Evolutionary conservation across 2,888 invertebrate species (phyloP), one percentile per base, ranked within the genome.

Genomic region (Ellobium chinense): DNA sequence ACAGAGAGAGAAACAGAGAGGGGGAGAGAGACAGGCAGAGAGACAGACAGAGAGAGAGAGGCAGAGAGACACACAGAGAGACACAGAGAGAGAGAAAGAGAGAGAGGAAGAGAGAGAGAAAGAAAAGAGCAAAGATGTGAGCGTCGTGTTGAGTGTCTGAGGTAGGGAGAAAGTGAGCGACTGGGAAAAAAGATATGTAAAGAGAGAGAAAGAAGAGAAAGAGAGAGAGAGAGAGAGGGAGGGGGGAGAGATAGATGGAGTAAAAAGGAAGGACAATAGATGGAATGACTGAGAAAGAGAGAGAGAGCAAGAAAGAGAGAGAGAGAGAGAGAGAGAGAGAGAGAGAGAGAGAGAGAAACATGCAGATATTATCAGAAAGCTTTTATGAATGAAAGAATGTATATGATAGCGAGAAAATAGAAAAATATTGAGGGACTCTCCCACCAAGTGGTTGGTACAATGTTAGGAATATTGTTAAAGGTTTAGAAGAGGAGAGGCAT

Each of bases 51-150:
- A 46, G 46, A 46, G 46, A 46, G 46, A 46, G 46, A 46, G 46
- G 18, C 9, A 46, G 46, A 46, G 18, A 46, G 46, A 46, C 46
- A 46, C 7, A 46, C 9, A 46, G 46, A 46, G 46, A 18, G 7
- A 46, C 9, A 46, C 46, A 46, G 46, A 72, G 72, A 72, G 58
- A 72, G 72, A 31, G 72, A 31, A 29, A 29, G 34, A 72, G 56
- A 72, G 56, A 72, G 72, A 72, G 56, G 56, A 46, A 54, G 21
- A 72, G 58, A 29, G 27, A 56, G 72, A 56, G 39, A 27, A 18
- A 36, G 24, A 31, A 31, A 65, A 12, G 31, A 31, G 18, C 14
- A 65, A 5, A 65, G 31, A 65, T 5, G 29, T 18, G 31, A 31
- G n/a, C 7, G 9, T n/a, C 9, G 18, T 36, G 68, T n/a, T n/a